Percentiles rank a stretch among this genome's conserved stretches.
Conservation (phyloP, 2,113 vertebrate genomes). For the Melanocharis versteri region DNA sequence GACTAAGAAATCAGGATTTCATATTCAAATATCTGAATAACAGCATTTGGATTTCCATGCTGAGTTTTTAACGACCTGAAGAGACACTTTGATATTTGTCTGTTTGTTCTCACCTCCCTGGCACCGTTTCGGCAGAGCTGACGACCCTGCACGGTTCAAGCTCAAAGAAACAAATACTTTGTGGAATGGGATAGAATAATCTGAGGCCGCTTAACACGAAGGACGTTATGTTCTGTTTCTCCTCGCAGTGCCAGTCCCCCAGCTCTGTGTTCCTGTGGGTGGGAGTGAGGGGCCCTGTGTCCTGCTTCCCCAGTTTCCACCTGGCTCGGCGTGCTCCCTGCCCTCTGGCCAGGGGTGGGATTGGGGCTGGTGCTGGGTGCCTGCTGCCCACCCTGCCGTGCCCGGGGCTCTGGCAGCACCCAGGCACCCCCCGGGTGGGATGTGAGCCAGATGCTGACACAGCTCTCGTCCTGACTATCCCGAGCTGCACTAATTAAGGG, state of each 20-base stretch:
- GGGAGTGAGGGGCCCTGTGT: conserved; percentile 53
- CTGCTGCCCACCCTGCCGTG: rapidly evolving
- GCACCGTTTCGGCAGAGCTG: neutral
- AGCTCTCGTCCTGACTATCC: conserved; percentile 83
- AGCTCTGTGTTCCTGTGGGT: conserved; percentile 32
- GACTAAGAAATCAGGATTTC: neutral
- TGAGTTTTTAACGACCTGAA: neutral
- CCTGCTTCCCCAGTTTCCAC: conserved; percentile 78
- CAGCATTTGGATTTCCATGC: neutral
- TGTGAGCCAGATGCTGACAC: conserved; percentile 84
- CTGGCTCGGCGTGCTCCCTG: conserved; percentile 71
- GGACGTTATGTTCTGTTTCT: conserved; percentile 40
- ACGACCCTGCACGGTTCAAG: neutral
- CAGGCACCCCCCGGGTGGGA: neutral
- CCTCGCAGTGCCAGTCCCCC: neutral
- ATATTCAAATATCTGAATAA: neutral
- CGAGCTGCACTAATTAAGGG: conserved; percentile 93
- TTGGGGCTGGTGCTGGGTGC: neutral
- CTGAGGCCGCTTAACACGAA: conserved; percentile 30
- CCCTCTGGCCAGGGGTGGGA: neutral
- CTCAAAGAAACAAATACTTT: conserved; percentile 42
- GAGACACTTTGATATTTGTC: neutral
- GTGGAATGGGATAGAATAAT: conserved; percentile 33
- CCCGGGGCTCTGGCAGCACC: neutral
- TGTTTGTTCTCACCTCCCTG: neutral